Evolutionary conservation across 2,888 invertebrate species (phyloP).

Genomic region (Arrhopalites spinosus): DNA sequence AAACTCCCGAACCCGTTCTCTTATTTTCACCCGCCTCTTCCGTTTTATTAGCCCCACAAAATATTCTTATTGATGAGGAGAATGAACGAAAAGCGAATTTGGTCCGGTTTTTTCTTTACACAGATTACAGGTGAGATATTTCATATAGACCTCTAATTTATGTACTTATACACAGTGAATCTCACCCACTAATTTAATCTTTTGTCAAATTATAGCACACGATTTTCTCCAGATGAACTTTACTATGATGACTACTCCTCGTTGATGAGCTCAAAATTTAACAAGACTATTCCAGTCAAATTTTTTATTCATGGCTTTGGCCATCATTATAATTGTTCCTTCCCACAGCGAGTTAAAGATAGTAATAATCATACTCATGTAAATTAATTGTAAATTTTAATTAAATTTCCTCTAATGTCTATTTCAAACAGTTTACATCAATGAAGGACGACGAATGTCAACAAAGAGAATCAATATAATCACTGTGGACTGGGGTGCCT

Average conservation of each 20-base stretch:
- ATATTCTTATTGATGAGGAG: too few species aligned
- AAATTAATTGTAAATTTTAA: background rate
- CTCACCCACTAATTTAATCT: too few species aligned
- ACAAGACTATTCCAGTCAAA: background rate
- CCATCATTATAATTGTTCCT: background rate
- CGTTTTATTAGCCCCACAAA: background rate
- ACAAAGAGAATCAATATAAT: too few species aligned
- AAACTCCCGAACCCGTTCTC: too few species aligned
- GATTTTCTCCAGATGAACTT: background rate
- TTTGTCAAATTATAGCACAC: background rate
- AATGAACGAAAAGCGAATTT: background rate
- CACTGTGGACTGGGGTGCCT: slow-evolving; percentile 23
- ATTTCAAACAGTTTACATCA: too few species aligned
- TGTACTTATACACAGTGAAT: too few species aligned
- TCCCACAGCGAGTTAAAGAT: background rate
- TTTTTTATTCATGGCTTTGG: background rate
- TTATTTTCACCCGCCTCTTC: too few species aligned
- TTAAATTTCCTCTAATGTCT: background rate
- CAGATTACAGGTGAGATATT: background rate
- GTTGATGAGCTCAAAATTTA: background rate
- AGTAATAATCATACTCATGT: background rate
- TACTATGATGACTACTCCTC: background rate
- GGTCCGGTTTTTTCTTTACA: background rate
- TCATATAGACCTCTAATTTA: background rate
- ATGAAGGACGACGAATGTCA: too few species aligned